These are phyloP conservation scores for Chlamydotis undulata DNA, from an alignment of 2,113 vertebrate genomes.

Conservation along the genomic window DNA sequence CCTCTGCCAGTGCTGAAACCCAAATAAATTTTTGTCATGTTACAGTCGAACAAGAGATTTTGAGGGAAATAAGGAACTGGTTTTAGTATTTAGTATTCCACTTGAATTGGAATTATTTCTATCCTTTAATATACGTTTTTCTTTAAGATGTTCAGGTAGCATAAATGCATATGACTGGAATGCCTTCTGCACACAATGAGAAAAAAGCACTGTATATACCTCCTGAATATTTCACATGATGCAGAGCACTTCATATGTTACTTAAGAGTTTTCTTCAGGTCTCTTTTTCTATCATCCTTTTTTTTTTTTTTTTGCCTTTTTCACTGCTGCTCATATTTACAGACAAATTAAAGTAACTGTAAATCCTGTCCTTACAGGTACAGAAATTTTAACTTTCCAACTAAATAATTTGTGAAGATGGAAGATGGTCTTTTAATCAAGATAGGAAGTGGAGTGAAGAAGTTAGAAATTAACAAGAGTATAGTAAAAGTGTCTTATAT, in stretches of 20 bases:
- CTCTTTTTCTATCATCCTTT: not conserved
- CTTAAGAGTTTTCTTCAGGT: not conserved
- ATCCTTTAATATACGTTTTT: constrained; percentile 47
- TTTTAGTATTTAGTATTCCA: constrained; percentile 41
- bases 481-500: not conserved
- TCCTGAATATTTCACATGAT: not conserved
- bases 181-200: not conserved
- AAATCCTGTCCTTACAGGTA: not conserved
- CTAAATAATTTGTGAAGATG: not conserved
- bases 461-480: not conserved
- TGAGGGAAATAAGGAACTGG: not conserved
- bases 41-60: constrained; percentile 39
- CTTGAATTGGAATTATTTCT: constrained; percentile 45
- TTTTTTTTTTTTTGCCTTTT: not conserved
- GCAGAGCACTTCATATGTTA: not conserved
- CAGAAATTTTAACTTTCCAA: not conserved
- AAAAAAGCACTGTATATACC: constrained; percentile 6
- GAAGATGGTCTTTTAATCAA: not conserved
- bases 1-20: not conserved
- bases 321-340: not conserved
- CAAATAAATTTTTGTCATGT: constrained; percentile 5
- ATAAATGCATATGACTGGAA: constrained; percentile 26
- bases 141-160: constrained; percentile 15
- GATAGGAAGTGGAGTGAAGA: not conserved
- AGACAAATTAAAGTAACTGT: not conserved